Evolutionary conservation across 1,140 invertebrate species (phyloP).

Genomic region (Oreohelix idahoensis): DNA sequence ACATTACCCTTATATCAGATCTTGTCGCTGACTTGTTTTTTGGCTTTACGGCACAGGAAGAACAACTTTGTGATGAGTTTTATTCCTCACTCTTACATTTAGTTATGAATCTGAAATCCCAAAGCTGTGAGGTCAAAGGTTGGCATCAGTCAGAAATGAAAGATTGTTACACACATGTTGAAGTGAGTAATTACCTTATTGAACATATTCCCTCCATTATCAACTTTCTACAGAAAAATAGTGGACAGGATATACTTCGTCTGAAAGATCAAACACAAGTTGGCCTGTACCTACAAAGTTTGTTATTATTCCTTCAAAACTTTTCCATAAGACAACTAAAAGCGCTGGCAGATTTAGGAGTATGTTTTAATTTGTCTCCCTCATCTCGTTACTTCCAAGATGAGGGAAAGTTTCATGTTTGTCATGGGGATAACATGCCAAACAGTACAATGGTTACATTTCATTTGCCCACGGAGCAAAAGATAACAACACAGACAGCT

Average conservation of each 20-base stretch:
- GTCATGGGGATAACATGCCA: conserved; percentile 56
- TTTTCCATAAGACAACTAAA: conserved; percentile 41
- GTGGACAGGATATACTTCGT: conserved; percentile 15
- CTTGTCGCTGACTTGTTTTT: conserved; percentile 50
- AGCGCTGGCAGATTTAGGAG: conserved; percentile 49
- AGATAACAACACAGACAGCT: conserved; percentile 45
- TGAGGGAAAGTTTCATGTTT: conserved; percentile 43
- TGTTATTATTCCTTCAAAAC: conserved; percentile 38
- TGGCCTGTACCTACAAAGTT: conserved; percentile 34
- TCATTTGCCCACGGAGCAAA: conserved; percentile 50
- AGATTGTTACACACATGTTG: conserved; percentile 23
- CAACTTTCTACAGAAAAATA: not conserved
- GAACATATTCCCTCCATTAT: conserved; percentile 15
- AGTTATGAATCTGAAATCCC: conserved; percentile 32
- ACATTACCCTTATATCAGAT: conserved; percentile 43
- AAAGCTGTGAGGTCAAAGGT: conserved; percentile 12
- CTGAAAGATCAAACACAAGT: conserved; percentile 1
- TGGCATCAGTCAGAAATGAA: not conserved
- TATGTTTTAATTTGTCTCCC: conserved; percentile 55
- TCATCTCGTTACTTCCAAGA: conserved; percentile 44
- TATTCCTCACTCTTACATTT: conserved; percentile 40
- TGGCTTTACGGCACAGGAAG: conserved; percentile 46
- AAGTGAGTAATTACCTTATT: conserved; percentile 25
- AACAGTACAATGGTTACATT: conserved; percentile 49
- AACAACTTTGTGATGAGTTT: conserved; percentile 47